A percentile compares a stretch with the other conserved stretches of the same genome.
Evolutionary conservation across 2,797 vertebrate species (phyloP).

Genomic region (Clamator glandarius): DNA sequence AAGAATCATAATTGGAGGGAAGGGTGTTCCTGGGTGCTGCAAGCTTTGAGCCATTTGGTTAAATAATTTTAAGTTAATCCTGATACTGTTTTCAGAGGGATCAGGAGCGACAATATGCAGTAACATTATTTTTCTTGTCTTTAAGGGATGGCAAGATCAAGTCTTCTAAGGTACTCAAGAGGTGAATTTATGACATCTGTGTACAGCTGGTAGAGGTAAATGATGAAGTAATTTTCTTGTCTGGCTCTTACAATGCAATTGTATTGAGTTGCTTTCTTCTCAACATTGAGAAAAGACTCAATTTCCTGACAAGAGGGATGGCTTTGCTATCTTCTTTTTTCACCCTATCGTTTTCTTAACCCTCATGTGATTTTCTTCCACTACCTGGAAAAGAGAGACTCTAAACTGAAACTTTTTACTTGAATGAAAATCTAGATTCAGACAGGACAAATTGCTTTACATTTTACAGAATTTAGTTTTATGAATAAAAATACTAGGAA

Average conservation of each 20-base stretch:
- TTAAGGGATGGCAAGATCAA: not conserved
- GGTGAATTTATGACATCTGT: not conserved
- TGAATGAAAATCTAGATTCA: not conserved
- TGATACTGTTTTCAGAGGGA: not conserved
- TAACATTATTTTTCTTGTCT: not conserved
- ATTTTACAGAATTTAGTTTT: not conserved
- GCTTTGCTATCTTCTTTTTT: not conserved
- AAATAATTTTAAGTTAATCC: not conserved
- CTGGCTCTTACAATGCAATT: not conserved
- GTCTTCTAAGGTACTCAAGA: not conserved
- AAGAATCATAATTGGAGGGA: not conserved
- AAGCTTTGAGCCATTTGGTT: not conserved
- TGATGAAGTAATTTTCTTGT: not conserved
- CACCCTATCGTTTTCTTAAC: not conserved
- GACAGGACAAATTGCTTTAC: not conserved
- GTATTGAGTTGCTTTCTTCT: not conserved
- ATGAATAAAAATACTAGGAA: not conserved
- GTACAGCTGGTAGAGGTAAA: not conserved
- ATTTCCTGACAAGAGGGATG: not conserved
- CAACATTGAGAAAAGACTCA: not conserved
- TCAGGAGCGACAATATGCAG: not conserved
- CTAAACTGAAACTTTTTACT: not conserved
- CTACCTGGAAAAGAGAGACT: not conserved
- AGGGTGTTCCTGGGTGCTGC: not conserved
- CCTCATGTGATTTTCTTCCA: not conserved